A percentile compares a stretch with the other conserved stretches of the same genome.
These are phyloP conservation scores for Nemurella pictetii DNA, from an alignment of 2,888 invertebrate species.

Conservation along the genomic window DNA sequence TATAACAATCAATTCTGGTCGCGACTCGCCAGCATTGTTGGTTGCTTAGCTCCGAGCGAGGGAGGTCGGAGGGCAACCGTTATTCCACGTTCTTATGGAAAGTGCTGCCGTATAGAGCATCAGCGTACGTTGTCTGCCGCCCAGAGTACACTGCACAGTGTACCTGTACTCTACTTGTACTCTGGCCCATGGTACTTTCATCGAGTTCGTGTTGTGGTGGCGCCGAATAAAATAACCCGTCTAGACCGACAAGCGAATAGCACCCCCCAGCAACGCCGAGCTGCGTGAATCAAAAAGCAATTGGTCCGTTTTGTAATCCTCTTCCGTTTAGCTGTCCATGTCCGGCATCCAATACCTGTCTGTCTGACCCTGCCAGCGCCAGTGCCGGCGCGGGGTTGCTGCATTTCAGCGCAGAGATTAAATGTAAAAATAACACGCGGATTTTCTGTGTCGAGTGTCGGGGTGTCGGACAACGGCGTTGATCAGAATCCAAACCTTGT, in stretches of 20 bases:
- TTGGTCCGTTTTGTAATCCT: neutral
- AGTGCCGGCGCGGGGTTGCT: too few species aligned
- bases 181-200: too few species aligned
- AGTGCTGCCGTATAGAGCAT: too few species aligned
- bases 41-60: too few species aligned
- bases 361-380: neutral
- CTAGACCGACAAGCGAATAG: neutral
- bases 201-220: neutral
- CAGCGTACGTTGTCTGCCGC: too few species aligned
- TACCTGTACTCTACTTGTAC: neutral
- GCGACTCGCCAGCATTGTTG: too few species aligned
- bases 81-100: too few species aligned
- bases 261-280: neutral
- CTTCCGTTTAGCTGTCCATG: neutral
- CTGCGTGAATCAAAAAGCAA: slow-evolving; percentile 3
- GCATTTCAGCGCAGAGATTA: neutral
- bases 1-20: too few species aligned
- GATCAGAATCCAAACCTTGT: neutral
- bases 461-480: neutral
- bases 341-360: neutral
- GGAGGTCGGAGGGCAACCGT: neutral
- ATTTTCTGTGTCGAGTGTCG: neutral
- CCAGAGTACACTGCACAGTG: neutral
- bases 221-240: neutral
- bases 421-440: neutral